phyloP scores from a whole-genome alignment of 2,888 invertebrate species.

The Amblyjoppa proteus region DNA sequence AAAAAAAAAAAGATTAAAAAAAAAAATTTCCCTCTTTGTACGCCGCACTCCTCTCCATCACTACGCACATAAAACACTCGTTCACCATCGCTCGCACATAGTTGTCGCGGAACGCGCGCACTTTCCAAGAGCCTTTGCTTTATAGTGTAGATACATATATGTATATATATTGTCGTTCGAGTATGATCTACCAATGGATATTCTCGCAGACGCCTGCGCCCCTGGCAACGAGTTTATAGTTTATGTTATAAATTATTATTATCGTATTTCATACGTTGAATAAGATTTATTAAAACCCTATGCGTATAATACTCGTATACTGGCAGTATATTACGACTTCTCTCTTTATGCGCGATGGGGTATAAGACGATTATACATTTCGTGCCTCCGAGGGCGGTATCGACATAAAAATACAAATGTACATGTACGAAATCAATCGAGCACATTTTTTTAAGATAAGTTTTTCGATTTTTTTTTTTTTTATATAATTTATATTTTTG shows the following conservation, averaged over 20 bases:
- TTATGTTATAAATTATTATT: slow-evolving; percentile 84
- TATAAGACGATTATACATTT: slow-evolving; percentile 25
- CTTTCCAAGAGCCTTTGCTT: slow-evolving; percentile 53
- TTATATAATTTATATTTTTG: background rate
- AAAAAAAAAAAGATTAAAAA: background rate
- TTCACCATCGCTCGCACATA: slow-evolving; percentile 29
- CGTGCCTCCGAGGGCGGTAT: background rate
- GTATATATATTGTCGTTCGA: slow-evolving; percentile 34
- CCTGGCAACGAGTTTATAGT: slow-evolving; percentile 81
- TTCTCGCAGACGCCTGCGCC: slow-evolving; percentile 58
- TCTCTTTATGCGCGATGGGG: slow-evolving; percentile 42
- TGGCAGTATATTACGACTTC: slow-evolving; percentile 74
- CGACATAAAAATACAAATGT: background rate
- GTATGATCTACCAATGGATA: slow-evolving; percentile 7
- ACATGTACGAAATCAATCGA: background rate
- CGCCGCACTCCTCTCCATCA: slow-evolving; percentile 15
- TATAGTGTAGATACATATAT: slow-evolving; percentile 31
- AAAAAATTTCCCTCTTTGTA: slow-evolving; percentile 23
- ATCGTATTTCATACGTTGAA: slow-evolving; percentile 80
- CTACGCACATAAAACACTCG: slow-evolving; percentile 56
- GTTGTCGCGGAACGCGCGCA: slow-evolving; percentile 55
- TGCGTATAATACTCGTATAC: slow-evolving; percentile 78
- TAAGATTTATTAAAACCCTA: slow-evolving; percentile 83
- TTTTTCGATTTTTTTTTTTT: background rate
- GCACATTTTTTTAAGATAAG: background rate